Evolutionary conservation across 2,888 invertebrate species (phyloP).

Genomic region (Drosophila cognata): DNA sequence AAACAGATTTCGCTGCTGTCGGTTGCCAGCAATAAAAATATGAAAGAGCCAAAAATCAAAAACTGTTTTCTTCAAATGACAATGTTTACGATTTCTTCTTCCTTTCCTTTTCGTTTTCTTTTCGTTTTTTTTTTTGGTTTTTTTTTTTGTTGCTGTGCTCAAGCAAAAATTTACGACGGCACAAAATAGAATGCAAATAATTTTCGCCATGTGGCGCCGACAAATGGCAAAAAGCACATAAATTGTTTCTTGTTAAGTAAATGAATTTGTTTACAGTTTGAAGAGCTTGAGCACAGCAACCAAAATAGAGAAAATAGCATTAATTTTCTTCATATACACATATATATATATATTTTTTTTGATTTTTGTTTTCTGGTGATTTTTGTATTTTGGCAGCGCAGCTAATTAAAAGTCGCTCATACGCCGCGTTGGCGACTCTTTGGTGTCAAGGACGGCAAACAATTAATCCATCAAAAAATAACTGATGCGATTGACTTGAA

Average conservation of each 20-base stretch:
- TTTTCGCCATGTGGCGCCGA: constrained; percentile 29
- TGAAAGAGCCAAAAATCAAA: constrained; percentile 3
- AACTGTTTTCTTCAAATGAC: background rate
- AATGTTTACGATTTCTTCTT: constrained; percentile 9
- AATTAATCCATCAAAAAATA: constrained; percentile 43
- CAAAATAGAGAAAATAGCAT: background rate
- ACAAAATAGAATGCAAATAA: constrained; percentile 29
- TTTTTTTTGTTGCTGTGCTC: background rate
- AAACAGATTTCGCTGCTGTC: constrained; percentile 49
- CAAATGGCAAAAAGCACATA: constrained; percentile 46
- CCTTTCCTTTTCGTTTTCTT: background rate
- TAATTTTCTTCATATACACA: background rate
- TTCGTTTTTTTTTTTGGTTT: background rate
- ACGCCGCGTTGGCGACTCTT: constrained; percentile 34
- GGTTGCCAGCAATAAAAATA: constrained; percentile 19
- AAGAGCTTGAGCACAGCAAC: constrained; percentile 34
- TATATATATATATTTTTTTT: background rate
- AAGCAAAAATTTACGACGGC: constrained; percentile 20
- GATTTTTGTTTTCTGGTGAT: background rate
- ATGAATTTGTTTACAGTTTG: constrained; percentile 57
- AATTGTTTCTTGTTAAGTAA: constrained; percentile 52
- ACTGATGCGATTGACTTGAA: constrained; percentile 1
- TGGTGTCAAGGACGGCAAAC: constrained; percentile 27
- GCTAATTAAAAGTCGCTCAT: constrained; percentile 62
- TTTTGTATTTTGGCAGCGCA: constrained; percentile 9